Conservation (phyloP, 1,140 invertebrate genomes). For the Cardiocondyla obscurior region DNA sequence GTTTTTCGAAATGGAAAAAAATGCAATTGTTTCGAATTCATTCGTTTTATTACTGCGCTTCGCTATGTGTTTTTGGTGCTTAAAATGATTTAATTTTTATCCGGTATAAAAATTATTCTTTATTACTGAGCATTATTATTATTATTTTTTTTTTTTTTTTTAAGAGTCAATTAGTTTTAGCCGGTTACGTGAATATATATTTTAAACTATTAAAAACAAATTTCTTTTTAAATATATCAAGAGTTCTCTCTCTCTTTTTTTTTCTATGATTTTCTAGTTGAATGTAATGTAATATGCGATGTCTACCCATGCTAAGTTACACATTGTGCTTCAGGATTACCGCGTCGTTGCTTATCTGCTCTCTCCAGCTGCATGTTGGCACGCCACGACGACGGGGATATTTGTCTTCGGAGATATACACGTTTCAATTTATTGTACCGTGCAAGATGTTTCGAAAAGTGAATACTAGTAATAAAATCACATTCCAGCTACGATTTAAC, state of each 20-base stretch:
- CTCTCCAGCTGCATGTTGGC: slow-evolving; percentile 74
- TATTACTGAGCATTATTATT: no score
- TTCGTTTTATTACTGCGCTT: slow-evolving; percentile 61
- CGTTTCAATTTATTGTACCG: slow-evolving; percentile 80
- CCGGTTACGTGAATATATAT: background rate
- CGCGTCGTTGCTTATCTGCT: slow-evolving; percentile 81
- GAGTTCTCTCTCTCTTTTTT: slow-evolving; percentile 1
- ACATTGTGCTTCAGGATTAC: slow-evolving; percentile 81
- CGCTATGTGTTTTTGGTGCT: slow-evolving; percentile 15
- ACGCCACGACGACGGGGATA: slow-evolving; percentile 65
- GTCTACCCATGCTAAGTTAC: slow-evolving; percentile 80
- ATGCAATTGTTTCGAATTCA: slow-evolving; percentile 41
- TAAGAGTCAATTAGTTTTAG: no score
- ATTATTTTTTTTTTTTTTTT: no score
- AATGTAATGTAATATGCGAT: slow-evolving; percentile 79
- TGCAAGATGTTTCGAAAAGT: slow-evolving; percentile 31
- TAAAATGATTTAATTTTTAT: background rate
- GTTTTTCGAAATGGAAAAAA: background rate
- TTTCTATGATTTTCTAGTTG: slow-evolving; percentile 30
- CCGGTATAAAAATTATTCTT: background rate
- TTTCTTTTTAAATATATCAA: background rate
- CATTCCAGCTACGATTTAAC: background rate
- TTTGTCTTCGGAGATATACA: slow-evolving; percentile 71
- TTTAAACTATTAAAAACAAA: no score
- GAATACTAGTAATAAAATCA: background rate